Percentiles rank a stretch among this genome's conserved stretches.
Conservation (phyloP, 2,888 invertebrate species). For the Azorinus chamasolen region DNA sequence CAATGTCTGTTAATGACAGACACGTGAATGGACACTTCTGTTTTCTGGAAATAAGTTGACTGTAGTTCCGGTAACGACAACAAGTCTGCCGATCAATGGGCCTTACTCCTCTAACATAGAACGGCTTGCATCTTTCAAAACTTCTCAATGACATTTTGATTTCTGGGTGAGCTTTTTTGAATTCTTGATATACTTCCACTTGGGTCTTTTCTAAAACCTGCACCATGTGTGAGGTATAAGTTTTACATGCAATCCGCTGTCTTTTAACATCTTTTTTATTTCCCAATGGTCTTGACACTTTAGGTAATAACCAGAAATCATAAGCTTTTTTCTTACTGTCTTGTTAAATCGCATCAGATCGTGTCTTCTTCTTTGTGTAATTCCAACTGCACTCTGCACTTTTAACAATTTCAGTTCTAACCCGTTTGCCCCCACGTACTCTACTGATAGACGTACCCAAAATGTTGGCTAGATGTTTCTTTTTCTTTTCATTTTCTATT, state of each 20-base stretch:
- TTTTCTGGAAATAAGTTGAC: slow-evolving; percentile 35
- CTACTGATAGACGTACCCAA: background rate
- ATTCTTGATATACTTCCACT: slow-evolving; percentile 4
- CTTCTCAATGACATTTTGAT: slow-evolving; percentile 3
- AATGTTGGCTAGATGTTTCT: background rate
- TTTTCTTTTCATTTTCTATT: background rate
- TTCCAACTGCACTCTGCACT: too few relatives aligned
- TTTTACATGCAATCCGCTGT: background rate
- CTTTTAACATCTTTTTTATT: slow-evolving; percentile 17
- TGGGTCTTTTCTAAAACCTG: slow-evolving; percentile 1
- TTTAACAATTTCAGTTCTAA: background rate
- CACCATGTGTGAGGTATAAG: slow-evolving; percentile 1
- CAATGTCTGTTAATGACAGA: slow-evolving; percentile 35
- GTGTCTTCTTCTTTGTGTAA: background rate
- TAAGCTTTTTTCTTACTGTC: background rate
- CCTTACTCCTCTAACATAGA: background rate
- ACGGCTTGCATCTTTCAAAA: background rate
- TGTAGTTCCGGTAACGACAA: slow-evolving; percentile 19
- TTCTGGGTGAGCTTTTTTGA: background rate
- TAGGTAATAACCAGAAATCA: slow-evolving; percentile 1
- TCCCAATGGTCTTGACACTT: background rate
- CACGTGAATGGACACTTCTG: too few relatives aligned
- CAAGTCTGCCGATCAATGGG: background rate
- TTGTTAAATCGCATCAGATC: background rate
- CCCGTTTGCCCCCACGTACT: background rate